phyloP scores from a whole-genome alignment of 2,888 invertebrate genomes.

The Lithophane socia region DNA sequence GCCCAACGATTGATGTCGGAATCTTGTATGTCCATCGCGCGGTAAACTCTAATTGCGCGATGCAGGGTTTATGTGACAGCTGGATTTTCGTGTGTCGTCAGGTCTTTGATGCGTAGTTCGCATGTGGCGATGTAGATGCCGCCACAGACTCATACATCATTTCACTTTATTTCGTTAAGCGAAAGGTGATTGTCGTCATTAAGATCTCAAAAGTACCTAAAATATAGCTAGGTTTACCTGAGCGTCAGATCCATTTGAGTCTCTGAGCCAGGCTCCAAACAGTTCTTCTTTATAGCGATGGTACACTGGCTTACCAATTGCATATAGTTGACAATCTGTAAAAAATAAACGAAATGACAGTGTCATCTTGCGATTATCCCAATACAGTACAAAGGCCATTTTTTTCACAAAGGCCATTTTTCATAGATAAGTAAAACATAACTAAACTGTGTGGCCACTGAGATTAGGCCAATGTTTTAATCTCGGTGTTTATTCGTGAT shows the following conservation, averaged over 20 bases:
- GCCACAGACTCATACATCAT: no score
- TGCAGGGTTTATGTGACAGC: no score
- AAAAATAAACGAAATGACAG: slow-evolving; percentile 24
- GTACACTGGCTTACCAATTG: slow-evolving; percentile 98
- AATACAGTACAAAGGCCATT: neutral
- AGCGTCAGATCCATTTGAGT: slow-evolving; percentile 90
- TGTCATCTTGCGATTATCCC: neutral
- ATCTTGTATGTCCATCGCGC: no score
- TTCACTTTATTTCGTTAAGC: no score
- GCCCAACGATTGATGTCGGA: no score
- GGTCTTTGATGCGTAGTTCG: no score
- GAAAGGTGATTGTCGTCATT: no score
- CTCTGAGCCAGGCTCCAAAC: slow-evolving; percentile 97
- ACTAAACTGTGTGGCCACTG: neutral
- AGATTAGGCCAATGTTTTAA: neutral
- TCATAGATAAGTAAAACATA: no score
- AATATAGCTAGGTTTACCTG: slow-evolving; percentile 73
- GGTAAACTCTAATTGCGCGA: no score
- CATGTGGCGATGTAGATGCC: no score
- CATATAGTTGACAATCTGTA: slow-evolving; percentile 96
- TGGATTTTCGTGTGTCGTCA: no score
- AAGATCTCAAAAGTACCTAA: no score
- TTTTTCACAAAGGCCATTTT: neutral
- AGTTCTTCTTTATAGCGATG: slow-evolving; percentile 94
- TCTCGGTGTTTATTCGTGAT: neutral